These are phyloP conservation scores for Drosophila lutescens DNA, from an alignment of 2,888 invertebrate species.

Conservation along the genomic window DNA sequence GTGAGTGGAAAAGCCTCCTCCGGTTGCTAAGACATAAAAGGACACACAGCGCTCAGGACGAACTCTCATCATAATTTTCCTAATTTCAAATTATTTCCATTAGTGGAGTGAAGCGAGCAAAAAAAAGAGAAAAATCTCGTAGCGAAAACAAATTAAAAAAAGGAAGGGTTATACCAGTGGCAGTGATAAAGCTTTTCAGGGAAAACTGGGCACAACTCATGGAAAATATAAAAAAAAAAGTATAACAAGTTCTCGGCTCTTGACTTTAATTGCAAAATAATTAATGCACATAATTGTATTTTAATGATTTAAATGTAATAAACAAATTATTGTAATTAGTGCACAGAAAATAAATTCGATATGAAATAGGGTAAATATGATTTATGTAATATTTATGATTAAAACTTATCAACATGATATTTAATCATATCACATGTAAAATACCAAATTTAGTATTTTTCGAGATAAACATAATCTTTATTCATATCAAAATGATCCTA, in stretches of 20 bases:
- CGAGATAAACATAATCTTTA: too few species aligned
- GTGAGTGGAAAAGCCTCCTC: slow-evolving; percentile 25
- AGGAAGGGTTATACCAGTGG: background rate
- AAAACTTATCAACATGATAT: too few species aligned
- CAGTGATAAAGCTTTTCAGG: slow-evolving; percentile 11
- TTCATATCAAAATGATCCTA: too few species aligned
- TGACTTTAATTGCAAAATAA: background rate
- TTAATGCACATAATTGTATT: background rate
- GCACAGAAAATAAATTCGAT: too few species aligned
- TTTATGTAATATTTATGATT: too few species aligned
- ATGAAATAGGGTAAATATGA: too few species aligned
- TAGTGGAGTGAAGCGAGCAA: slow-evolving; percentile 7
- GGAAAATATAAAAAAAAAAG: background rate
- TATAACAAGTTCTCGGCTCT: background rate
- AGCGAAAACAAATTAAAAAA: background rate
- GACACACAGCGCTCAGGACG: slow-evolving; percentile 37
- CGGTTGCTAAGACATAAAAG: slow-evolving; percentile 54
- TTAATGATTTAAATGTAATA: background rate
- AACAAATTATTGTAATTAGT: background rate
- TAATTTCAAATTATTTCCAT: slow-evolving; percentile 46
- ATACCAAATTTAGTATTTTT: too few species aligned
- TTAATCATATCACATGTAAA: too few species aligned
- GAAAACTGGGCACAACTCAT: background rate
- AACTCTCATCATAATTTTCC: slow-evolving; percentile 43
- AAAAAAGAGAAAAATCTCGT: background rate